Base-by-base conservation (phyloP, 2,113 vertebrate genomes). In the Corydoras maculifer region DNA sequence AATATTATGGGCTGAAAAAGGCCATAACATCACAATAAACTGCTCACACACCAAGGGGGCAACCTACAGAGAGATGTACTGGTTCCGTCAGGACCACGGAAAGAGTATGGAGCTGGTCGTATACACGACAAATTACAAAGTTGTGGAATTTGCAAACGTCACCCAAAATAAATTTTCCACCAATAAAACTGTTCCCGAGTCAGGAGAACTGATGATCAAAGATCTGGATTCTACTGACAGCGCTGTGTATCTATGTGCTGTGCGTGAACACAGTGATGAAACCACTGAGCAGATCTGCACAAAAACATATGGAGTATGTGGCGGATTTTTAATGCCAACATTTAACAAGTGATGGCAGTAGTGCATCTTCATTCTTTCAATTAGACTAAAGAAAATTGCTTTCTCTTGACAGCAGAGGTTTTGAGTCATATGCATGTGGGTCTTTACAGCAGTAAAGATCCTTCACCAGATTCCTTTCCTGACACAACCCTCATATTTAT, bases 21-120 rank as follows among this genome's bases (percentile, higher is more conserved):
- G 65, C 0, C 3, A 69, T 0, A 14, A 2, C 49, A 77, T 65
- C 0, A 75, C 69, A 7, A 63, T 83, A 3, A 8, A 58, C 31
- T 87, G 82, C 58, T 74, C 15, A 6, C 84, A 85, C 54, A 77
- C 49, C 0, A 76, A 73, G 62, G 72, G 12, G 9, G 0, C 0
- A 0, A 0, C 0, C 0, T 81, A 76, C 2, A 11, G 0, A 32
- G 66, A 82, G 58, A 88, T 88, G 85, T 85, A 85, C 80, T 85
- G 85, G 86, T 87, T 75, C 76, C 65, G 62, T 61, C 87, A 87
- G 69, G 77, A 62, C 12, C 79, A 77, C 8, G 82, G 79, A 64
- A 57, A 83, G 14, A 65, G 31, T 0, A 81, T 87, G 76, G 65
- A 60, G 9, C 68, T 66, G 8, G 73, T 87, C 0, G 81, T 88